Evolutionary conservation across 1,140 invertebrate genomes (phyloP).

Genomic region (Hetaerina americana): DNA sequence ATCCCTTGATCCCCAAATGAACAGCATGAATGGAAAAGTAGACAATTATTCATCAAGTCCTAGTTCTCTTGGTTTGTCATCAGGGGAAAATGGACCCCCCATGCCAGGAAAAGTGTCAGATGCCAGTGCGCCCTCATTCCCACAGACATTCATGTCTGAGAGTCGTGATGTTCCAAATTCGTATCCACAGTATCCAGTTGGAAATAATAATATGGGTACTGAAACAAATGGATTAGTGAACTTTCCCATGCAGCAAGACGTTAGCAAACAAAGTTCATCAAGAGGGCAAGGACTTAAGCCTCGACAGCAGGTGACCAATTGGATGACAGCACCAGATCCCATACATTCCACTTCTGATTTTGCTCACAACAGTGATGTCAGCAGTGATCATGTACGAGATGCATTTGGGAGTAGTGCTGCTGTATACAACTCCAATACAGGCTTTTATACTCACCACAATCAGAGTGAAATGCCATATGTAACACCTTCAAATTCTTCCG

Average conservation of each 20-base stretch:
- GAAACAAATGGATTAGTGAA: neutral
- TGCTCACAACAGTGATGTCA: neutral
- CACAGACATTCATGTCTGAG: neutral
- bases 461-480: neutral
- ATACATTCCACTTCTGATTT: neutral
- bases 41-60: neutral
- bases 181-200: neutral
- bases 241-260: neutral
- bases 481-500: neutral
- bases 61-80: neutral
- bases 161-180: neutral
- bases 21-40: neutral
- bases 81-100: too few species aligned
- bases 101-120: neutral
- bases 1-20: neutral
- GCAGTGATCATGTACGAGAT: neutral
- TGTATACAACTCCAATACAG: neutral
- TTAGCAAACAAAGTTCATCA: neutral
- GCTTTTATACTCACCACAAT: neutral
- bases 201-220: neutral
- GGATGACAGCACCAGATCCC: neutral
- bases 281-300: neutral
- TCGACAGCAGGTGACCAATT: neutral
- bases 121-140: neutral
- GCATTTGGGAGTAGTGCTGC: neutral